Evolutionary conservation across 1,140 invertebrate genomes (phyloP), one percentile per base, ranked within the genome.

Genomic region (Heliconius melpomene): DNA sequence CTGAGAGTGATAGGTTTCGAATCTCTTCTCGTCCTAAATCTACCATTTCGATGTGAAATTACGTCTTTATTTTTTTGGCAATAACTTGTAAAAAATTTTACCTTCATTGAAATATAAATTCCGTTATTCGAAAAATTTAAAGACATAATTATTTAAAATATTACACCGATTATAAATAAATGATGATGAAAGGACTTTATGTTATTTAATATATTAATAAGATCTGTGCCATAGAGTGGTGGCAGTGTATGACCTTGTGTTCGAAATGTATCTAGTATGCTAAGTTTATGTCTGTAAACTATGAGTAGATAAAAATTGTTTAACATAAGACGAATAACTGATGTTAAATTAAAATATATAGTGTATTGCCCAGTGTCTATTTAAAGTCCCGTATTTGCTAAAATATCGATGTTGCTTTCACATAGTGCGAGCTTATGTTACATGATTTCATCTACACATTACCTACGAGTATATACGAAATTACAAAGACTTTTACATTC

Each of bases 191-290:
- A 86, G 83, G 83, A 89, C 84, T 86, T 89, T 89, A 87, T 89
- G 87, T 87, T 88, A 84, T 89, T 86, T 86, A 89, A 89, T 90
- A 85, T 87, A 84, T 86, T 87, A 85, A 85, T 88, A 90, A 93
- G 90, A 93, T 93, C 91, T 93, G 93, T 94, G 93, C 93, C 93
- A 94, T 94, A 93, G 86, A 82, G 89, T 89, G 87, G 85, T 94
- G 91, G 93, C 91, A 91, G 87, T 88, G 88, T 89, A 89, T 87
- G 85, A 89, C 82, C 86, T 89, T 88, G 87, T 89, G 89, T 91
- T 91, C 87, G 87, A 88, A 88, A 89, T 90, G 88, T 91, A 91
- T 80, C 74, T 91, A 90, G 86, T 88, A 81, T 89, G 79, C 91
- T 90, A 89, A 92, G 87, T 92, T 92, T 85, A 87, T 92, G 90